These are phyloP conservation scores for Ardeotis arabs DNA, from an alignment of 2,113 vertebrate species.

Conservation along the genomic window DNA sequence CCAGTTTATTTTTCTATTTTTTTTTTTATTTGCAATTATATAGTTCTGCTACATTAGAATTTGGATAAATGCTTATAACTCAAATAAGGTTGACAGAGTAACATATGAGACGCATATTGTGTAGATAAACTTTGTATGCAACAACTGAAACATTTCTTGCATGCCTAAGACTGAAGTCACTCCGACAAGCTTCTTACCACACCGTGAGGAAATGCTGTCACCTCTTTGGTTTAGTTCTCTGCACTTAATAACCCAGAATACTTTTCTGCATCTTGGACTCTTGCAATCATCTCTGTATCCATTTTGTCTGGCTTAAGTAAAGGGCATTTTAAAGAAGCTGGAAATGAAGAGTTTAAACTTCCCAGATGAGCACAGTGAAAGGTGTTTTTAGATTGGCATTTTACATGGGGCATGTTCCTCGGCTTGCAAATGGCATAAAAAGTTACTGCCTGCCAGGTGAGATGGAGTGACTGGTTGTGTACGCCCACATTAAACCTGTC, in stretches of 20 bases:
- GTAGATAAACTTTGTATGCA: neutral
- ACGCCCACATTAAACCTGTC: neutral
- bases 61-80: neutral
- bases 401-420: neutral
- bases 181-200: neutral
- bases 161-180: neutral
- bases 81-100: neutral
- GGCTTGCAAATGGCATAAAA: constrained; percentile 26
- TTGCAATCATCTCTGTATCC: neutral
- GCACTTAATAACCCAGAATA: neutral
- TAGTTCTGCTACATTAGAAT: neutral
- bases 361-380: constrained; percentile 25
- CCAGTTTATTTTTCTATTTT: neutral
- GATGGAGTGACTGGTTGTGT: constrained; percentile 1
- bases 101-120: neutral
- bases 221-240: neutral
- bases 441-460: constrained; percentile 29
- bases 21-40: neutral
- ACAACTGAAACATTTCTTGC: neutral
- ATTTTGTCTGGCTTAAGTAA: neutral
- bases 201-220: constrained; percentile 19
- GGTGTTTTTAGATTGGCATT: constrained; percentile 32
- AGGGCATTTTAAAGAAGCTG: neutral
- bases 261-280: neutral
- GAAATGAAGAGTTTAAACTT: constrained; percentile 38